Percentiles rank a stretch among this genome's conserved stretches.
These are phyloP conservation scores for Athrips mouffetella DNA, from an alignment of 2,888 invertebrate genomes.

Conservation along the genomic window DNA sequence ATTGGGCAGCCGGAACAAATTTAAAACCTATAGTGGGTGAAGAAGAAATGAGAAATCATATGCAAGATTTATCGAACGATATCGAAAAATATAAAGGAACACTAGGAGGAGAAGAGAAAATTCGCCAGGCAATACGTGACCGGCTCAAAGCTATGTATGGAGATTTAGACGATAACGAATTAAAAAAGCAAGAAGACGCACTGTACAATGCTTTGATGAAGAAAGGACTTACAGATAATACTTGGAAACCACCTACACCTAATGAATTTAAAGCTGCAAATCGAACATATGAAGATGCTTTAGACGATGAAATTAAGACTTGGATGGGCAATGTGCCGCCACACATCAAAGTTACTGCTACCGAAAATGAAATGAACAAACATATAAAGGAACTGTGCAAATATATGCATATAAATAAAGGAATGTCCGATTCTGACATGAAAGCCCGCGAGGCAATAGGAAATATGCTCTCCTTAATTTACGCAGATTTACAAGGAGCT, in stretches of 20 bases:
- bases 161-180: not conserved
- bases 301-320: no score
- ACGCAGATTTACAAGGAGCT: no score
- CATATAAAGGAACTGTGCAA: no score
- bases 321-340: no score
- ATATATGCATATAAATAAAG: no score
- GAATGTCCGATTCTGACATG: no score
- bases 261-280: constrained; percentile 30
- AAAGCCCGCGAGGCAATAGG: no score
- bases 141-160: constrained; percentile 19
- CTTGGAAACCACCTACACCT: not conserved
- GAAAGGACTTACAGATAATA: not conserved
- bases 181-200: not conserved
- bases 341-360: no score
- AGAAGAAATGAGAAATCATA: not conserved
- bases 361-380: no score
- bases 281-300: constrained; percentile 27
- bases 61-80: not conserved
- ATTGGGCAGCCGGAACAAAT: not conserved
- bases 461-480: no score
- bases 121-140: constrained; percentile 15
- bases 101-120: not conserved
- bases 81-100: not conserved
- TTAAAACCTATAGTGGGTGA: not conserved
- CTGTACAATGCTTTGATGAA: not conserved